A percentile compares a stretch with the other conserved stretches of the same genome.
Conservation (phyloP, 2,113 vertebrate genomes). For the Rhegmatorhina hoffmannsi region DNA sequence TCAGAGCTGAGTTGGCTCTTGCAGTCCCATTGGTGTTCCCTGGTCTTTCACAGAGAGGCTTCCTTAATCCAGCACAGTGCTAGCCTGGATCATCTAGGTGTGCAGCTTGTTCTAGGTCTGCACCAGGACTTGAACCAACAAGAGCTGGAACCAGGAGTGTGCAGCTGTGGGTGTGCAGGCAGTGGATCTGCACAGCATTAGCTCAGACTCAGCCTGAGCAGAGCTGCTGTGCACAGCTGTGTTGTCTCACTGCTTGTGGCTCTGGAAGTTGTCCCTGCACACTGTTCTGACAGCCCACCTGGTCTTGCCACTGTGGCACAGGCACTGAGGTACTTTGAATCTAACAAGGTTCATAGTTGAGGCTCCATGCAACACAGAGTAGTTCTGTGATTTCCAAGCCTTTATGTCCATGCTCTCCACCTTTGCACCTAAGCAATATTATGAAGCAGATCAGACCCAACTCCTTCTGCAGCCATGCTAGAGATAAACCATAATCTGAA, state of each 20-base stretch:
- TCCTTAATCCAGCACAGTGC: background rate
- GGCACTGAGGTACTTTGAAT: background rate
- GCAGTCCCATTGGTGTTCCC: background rate
- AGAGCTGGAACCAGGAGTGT: background rate
- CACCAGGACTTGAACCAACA: background rate
- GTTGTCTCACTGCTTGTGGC: background rate
- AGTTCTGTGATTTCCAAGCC: background rate
- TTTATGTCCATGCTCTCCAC: background rate
- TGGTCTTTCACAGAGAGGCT: background rate
- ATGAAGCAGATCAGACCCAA: background rate
- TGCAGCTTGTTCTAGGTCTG: background rate
- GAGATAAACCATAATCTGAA: background rate
- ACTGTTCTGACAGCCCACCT: background rate
- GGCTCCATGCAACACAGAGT: background rate
- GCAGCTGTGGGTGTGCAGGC: background rate
- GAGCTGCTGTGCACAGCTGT: background rate
- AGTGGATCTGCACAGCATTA: background rate
- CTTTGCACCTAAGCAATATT: background rate
- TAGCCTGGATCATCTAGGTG: background rate
- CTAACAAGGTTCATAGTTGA: background rate
- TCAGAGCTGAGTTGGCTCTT: background rate
- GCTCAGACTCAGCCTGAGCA: background rate
- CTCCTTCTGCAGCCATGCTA: background rate
- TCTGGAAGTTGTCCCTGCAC: background rate
- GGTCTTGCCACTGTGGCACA: background rate